phyloP scores from a whole-genome alignment of 2,888 invertebrate species.

The Philereme transversata region DNA sequence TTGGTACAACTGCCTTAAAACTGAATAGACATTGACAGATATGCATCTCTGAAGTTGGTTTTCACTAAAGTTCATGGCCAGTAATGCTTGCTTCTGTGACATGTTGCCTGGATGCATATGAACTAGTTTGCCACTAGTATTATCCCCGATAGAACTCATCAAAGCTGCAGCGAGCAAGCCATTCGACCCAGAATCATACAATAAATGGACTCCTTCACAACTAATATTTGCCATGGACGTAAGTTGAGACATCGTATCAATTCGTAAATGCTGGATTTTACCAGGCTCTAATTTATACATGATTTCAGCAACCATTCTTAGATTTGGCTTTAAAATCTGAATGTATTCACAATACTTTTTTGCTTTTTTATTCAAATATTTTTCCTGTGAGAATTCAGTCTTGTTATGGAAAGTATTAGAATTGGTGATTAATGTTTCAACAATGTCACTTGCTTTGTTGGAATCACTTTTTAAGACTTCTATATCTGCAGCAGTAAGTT shows the following conservation, averaged over 20 bases:
- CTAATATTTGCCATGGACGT: constrained; percentile 92
- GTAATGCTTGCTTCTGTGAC: constrained; percentile 90
- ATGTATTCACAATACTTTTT: constrained; percentile 95
- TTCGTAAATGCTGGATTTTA: constrained; percentile 90
- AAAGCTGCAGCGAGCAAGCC: constrained; percentile 93
- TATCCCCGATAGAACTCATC: constrained; percentile 89
- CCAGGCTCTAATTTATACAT: constrained; percentile 91
- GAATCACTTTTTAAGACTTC: constrained; percentile 90
- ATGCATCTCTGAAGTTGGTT: constrained; percentile 88
- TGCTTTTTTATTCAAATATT: constrained; percentile 97
- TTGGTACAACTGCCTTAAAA: constrained; percentile 87
- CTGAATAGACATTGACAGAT: constrained; percentile 90
- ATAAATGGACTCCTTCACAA: constrained; percentile 89
- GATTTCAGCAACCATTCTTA: constrained; percentile 92
- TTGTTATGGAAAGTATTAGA: constrained; percentile 95
- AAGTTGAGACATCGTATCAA: constrained; percentile 95
- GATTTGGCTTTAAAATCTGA: constrained; percentile 90
- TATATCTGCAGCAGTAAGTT: constrained; percentile 92
- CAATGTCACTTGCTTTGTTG: constrained; percentile 91
- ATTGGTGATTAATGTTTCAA: constrained; percentile 94
- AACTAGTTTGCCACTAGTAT: constrained; percentile 86
- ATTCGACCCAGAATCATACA: constrained; percentile 95
- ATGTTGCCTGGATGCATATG: constrained; percentile 93
- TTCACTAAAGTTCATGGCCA: constrained; percentile 91
- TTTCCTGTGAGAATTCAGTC: constrained; percentile 96